Percentiles rank a stretch among this genome's conserved stretches.
Evolutionary conservation across 2,797 vertebrate genomes (phyloP).

Genomic region (Echiichthys vipera): DNA sequence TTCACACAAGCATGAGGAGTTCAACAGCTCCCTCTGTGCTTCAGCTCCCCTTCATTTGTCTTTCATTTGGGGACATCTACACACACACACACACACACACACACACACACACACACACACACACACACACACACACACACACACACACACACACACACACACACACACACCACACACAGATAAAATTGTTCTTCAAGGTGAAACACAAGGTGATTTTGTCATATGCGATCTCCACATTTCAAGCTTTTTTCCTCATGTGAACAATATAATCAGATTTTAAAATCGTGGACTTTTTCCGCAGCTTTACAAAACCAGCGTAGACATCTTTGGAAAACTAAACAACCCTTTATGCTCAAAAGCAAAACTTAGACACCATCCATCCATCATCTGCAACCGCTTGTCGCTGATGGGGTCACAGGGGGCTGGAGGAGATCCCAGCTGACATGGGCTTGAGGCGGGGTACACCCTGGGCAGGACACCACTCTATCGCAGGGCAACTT

Average conservation of each 20-base stretch:
- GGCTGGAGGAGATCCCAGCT: too few species aligned
- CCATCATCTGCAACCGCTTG: too few species aligned
- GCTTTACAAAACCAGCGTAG: background rate
- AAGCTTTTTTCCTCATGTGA: background rate
- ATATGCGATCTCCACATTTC: conserved; percentile 9
- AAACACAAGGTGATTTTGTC: conserved; percentile 38
- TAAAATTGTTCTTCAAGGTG: conserved; percentile 43
- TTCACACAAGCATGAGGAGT: conserved; percentile 62
- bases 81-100: conserved; percentile 7
- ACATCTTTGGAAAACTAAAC: background rate
- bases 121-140: conserved; percentile 4
- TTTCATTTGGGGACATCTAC: conserved; percentile 44
- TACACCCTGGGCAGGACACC: too few species aligned
- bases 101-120: background rate
- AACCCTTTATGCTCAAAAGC: background rate
- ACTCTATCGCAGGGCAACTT: too few species aligned
- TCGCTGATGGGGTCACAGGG: too few species aligned
- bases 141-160: background rate
- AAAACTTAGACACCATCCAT: too few species aligned
- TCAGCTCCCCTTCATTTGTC: conserved; percentile 68
- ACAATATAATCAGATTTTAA: background rate
- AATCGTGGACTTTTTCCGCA: background rate
- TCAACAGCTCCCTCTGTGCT: conserved; percentile 54
- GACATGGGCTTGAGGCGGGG: too few species aligned
- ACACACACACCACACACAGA: conserved; percentile 2